Percentiles rank a stretch among this genome's conserved stretches.
Evolutionary conservation across 2,888 invertebrate genomes (phyloP).

Genomic region (Leptopterna dolabrata): DNA sequence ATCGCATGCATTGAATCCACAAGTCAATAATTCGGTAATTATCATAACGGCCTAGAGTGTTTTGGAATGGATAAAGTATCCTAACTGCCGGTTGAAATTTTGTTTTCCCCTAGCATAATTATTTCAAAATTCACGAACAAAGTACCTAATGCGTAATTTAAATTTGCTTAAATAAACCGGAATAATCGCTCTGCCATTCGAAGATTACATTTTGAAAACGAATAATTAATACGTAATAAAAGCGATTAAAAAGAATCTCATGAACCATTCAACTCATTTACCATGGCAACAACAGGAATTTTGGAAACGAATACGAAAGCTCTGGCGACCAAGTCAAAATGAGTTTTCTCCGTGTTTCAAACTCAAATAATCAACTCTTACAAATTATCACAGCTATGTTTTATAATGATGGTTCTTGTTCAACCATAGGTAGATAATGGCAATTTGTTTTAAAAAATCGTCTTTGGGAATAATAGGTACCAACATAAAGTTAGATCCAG

Average conservation of each 20-base stretch:
- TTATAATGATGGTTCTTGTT: no score
- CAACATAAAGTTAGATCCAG: no score
- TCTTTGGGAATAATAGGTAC: no score
- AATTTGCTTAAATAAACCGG: not conserved
- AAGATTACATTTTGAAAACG: not conserved
- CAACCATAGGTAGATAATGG: no score
- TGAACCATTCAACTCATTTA: not conserved
- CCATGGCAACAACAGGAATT: slow-evolving; percentile 13
- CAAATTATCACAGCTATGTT: not conserved
- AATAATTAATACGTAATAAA: not conserved
- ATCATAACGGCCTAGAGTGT: not conserved
- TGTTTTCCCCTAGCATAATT: not conserved
- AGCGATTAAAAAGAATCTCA: not conserved
- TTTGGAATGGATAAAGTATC: not conserved
- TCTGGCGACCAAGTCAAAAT: not conserved
- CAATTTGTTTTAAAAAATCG: no score
- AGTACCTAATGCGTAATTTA: not conserved
- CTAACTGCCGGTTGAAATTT: not conserved
- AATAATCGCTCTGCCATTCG: not conserved
- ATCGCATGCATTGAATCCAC: not conserved
- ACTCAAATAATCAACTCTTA: not conserved
- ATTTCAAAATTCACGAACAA: not conserved
- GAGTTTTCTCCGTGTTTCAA: not conserved
- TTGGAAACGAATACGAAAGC: not conserved
- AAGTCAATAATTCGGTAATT: not conserved